Conservation (phyloP, 2,113 vertebrate genomes). For the Perca flavescens region DNA sequence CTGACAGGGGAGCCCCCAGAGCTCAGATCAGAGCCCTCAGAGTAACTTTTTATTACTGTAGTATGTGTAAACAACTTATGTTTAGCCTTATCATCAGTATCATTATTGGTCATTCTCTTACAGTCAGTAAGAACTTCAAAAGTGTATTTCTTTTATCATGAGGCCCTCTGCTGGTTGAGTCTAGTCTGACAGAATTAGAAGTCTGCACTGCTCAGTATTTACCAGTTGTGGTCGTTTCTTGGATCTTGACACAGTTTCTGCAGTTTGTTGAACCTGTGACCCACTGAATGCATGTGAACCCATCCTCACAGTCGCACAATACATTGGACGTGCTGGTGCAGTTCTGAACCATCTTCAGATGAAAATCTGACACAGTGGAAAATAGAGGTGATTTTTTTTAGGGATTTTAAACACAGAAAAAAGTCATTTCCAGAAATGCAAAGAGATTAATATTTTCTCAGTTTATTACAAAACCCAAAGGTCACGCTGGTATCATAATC, state of each 20-base stretch:
- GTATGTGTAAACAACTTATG: not conserved
- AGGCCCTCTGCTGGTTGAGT: conserved; percentile 12
- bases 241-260: conserved; percentile 26
- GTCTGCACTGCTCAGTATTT: conserved; percentile 21
- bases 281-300: conserved; percentile 1
- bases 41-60: not conserved
- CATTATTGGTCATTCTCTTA: not conserved
- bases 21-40: not conserved
- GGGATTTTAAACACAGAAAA: accelerated
- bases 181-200: not conserved
- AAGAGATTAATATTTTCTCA: not conserved
- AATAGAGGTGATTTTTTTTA: not conserved
- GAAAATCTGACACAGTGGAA: conserved; percentile 45
- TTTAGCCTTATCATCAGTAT: not conserved
- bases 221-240: conserved; percentile 23
- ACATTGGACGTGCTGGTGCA: conserved; percentile 60
- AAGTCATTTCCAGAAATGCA: not conserved
- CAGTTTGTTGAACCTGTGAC: not conserved
- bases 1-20: not conserved
- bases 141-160: not conserved
- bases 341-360: conserved; percentile 52
- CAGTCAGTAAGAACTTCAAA: not conserved
- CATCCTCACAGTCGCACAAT: conserved; percentile 58
- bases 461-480: not conserved
- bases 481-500: not conserved